phyloP scores from a whole-genome alignment of 1,140 invertebrate species.

The Drosophila takahashii region DNA sequence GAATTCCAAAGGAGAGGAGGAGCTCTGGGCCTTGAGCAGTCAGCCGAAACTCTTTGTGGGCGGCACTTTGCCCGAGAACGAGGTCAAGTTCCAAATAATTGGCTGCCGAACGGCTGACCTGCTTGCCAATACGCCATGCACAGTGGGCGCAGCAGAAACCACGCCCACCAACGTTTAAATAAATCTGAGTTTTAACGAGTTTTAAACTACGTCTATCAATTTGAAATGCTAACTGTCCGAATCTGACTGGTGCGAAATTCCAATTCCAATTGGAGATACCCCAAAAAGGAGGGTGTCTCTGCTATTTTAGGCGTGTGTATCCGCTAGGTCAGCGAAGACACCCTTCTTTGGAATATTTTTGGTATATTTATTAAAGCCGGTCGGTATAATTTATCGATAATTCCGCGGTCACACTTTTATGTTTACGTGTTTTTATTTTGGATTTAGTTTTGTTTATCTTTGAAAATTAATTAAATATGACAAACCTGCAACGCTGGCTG shows the following conservation, averaged over 20 bases:
- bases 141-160: constrained; percentile 42
- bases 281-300: no score
- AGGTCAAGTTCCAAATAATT: constrained; percentile 89
- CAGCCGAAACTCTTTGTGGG: constrained; percentile 87
- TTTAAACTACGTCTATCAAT: neutral
- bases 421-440: constrained; percentile 11
- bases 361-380: neutral
- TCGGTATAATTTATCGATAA: neutral
- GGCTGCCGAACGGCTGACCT: constrained; percentile 75
- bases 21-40: constrained; percentile 85
- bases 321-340: no score
- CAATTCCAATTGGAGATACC: no score
- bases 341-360: no score
- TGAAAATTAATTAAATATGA: constrained; percentile 85
- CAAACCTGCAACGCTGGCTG: constrained; percentile 93
- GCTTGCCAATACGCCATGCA: constrained; percentile 68
- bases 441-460: constrained; percentile 4
- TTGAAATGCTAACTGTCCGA: constrained; percentile 11
- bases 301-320: no score
- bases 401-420: neutral
- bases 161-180: neutral
- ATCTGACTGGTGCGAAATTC: neutral
- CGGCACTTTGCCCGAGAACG: constrained; percentile 85
- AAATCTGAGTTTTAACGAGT: constrained; percentile 17
- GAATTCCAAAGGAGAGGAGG: constrained; percentile 85